Conservation (phyloP, 2,113 vertebrate genomes). For the Lates calcarifer region DNA sequence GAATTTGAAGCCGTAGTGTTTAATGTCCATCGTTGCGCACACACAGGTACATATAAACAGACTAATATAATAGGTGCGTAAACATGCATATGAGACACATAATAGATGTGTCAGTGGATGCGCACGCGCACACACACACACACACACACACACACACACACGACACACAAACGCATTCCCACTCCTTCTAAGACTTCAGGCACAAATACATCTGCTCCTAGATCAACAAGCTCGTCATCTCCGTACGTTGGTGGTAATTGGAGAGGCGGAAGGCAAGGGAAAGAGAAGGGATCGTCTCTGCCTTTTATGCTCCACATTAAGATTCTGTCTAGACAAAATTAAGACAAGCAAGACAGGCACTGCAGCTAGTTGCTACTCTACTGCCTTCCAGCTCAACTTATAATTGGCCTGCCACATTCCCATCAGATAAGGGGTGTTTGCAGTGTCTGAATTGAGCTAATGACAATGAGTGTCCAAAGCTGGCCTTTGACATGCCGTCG, state of each 20-base stretch:
- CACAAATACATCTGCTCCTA: constrained; percentile 61
- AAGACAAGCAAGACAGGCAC: constrained; percentile 54
- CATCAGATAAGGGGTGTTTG: constrained; percentile 75
- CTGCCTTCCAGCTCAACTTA: constrained; percentile 56
- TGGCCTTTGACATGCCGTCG: constrained; percentile 67
- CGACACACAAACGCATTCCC: no score
- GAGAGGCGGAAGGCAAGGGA: constrained; percentile 36
- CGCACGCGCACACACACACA: background rate
- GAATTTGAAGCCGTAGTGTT: constrained; percentile 76
- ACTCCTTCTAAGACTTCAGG: constrained; percentile 35
- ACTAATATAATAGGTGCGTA: constrained; percentile 49
- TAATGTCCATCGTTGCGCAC: constrained; percentile 71
- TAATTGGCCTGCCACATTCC: constrained; percentile 70
- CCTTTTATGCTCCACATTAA: constrained; percentile 67
- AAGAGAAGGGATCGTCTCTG: constrained; percentile 41
- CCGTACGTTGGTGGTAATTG: constrained; percentile 42
- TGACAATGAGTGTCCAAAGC: constrained; percentile 63
- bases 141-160: constrained; percentile 1
- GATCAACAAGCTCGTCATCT: constrained; percentile 55
- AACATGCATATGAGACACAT: constrained; percentile 55
- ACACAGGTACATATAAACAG: constrained; percentile 53
- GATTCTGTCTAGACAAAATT: constrained; percentile 68
- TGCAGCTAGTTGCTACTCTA: constrained; percentile 39
- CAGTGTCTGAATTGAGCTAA: constrained; percentile 50
- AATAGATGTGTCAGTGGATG: constrained; percentile 27